Base-by-base conservation (phyloP, 2,888 invertebrate species). In the Athetis lepigone region DNA sequence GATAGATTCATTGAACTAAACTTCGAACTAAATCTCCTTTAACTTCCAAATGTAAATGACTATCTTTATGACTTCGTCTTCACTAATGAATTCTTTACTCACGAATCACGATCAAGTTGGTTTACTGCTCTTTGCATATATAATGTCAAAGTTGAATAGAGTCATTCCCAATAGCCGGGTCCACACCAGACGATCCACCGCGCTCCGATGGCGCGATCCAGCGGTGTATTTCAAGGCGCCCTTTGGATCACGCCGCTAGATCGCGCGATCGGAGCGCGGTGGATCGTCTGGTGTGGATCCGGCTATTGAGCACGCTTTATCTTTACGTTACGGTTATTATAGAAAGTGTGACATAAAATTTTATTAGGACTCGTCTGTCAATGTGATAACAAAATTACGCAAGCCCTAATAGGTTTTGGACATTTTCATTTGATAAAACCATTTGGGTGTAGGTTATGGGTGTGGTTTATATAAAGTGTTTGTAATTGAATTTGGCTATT, bases 331-430 rank as follows among this genome's bases (percentile, higher is more conserved):
- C 78, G 82, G 83, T 84, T 85, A 85, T 82, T 79, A 80, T 82
- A 82, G 84, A 86, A 88, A 86, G 86, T 84, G 84, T 84, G 77
- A 79, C 83, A 80, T 88, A 86, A 87, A 88, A 85, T 85, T 87
- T 87, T 88, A 89, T 86, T 86, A 84, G 74, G 66, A 57, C 78
- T 70, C 70, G 69, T 83, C 77, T 77, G 83, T 85, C 81, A 81
- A 77, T 33, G 69, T 76, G 85, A 86, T 85, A 84, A 82, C 71
- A 70, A 66, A 66, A 72, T 81, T 79, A 79, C 74, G 75, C 75
- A 80, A 83, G 65, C 81, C 65, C 64, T 77, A 80, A 75, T 81
- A 75, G 72, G 67, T 73, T 74, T 80, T 64, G 46, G 72, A 70
- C 70, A 75, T 56, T 70, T 52, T 55, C 51, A 61, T 76, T 60